Evolutionary conservation across 2,797 vertebrate genomes (phyloP), one percentile per base, ranked within the genome.

Genomic region (Anguilla pacifica): DNA sequence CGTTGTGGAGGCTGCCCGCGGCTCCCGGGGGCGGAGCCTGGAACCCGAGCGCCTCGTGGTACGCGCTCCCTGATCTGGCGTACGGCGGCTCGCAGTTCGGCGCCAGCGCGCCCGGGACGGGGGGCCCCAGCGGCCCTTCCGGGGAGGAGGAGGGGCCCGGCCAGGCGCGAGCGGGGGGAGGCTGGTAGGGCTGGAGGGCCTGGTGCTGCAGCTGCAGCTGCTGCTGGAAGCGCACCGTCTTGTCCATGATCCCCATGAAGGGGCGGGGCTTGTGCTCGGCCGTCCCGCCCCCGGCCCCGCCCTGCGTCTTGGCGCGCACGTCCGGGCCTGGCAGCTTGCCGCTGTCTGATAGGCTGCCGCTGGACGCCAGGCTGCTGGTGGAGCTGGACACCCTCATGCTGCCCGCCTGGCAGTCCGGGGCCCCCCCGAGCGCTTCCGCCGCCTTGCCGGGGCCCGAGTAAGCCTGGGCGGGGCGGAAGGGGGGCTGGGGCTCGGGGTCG

Each of bases 211-310:
- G 91, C 9, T 96, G 97, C 43, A 82, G 90, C 89, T 92, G 94
- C 91, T 96, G 97, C 74, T 97, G 97, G 88, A 97, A 98, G 88
- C 99, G 94, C 0, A 97, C 98, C 0, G 96, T 98, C 95, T 99
- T 99, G 93, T 99, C 98, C 89, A 94, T 99, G 91, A 99, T 94
- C 13, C 98, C 99, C 99, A 99, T 99, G 88, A 99, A 99, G 0
- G 99, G 99, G 88, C 99, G 96, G 31, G 97, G 96, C 88, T 98
- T 97, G 92, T 97, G 96, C 64, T 99, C 98, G 0, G 93, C 72
- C 0, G 92, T 3, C 9, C 97, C 97, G 97, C 53, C 94, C 89
- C 53, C 97, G 97, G 51, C 94, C 89, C 53, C 94, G 55, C 59
- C 70, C 91, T 85, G 2, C 25, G 55, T 88, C 91, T 96, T 96